Percentiles rank a stretch among this genome's conserved stretches.
Conservation (phyloP, 2,797 vertebrate species). For the Propithecus perrieri region DNA sequence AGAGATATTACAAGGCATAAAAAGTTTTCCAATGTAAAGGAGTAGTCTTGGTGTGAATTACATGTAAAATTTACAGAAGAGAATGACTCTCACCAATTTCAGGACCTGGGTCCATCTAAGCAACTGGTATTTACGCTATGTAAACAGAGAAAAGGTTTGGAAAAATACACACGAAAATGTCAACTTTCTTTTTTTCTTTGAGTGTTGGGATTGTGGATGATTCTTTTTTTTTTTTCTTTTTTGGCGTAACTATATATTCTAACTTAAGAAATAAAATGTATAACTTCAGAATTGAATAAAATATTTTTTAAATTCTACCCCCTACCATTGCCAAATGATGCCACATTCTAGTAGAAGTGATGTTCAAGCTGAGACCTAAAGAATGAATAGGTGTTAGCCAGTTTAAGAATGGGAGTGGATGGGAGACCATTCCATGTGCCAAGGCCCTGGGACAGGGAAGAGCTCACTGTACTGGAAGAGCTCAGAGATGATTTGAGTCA, state of each 20-base stretch:
- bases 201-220: neutral
- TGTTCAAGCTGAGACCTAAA: neutral
- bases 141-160: neutral
- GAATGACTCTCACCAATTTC: neutral
- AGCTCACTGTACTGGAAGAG: neutral
- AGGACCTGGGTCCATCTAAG: neutral
- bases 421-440: neutral
- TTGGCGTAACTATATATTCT: neutral
- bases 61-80: neutral
- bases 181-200: neutral
- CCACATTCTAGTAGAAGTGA: neutral
- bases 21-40: neutral
- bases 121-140: neutral
- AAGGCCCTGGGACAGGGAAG: neutral
- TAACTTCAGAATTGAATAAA: neutral
- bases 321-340: neutral
- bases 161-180: neutral
- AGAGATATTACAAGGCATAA: neutral
- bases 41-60: neutral
- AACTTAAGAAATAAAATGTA: neutral
- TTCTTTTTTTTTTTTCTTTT: neutral
- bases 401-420: neutral
- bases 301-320: neutral
- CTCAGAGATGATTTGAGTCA: neutral
- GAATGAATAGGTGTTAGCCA: neutral